Conservation (phyloP, 2,888 invertebrate species). For the Dexiosoma caninum region DNA sequence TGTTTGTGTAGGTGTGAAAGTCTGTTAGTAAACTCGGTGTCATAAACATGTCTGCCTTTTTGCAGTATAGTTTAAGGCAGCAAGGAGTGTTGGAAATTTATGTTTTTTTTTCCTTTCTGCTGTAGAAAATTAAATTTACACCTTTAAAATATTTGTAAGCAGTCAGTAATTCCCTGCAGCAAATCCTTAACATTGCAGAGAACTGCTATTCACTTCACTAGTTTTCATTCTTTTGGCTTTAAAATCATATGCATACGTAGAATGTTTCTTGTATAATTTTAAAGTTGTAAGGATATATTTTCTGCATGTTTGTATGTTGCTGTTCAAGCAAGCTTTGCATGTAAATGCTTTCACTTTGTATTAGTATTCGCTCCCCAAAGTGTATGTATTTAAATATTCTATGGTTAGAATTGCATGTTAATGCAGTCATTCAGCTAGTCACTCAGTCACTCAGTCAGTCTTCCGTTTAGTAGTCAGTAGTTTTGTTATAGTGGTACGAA, state of each 20-base stretch:
- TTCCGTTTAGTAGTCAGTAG: background rate
- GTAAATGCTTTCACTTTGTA: background rate
- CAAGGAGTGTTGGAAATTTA: conserved; percentile 38
- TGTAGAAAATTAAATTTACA: conserved; percentile 54
- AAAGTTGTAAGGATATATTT: too few relatives aligned
- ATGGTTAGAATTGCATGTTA: conserved; percentile 3
- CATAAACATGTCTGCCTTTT: conserved; percentile 32
- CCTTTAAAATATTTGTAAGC: conserved; percentile 45
- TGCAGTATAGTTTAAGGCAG: background rate
- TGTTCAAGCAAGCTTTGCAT: conserved; percentile 6
- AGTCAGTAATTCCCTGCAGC: conserved; percentile 26
- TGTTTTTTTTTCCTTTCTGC: too few relatives aligned
- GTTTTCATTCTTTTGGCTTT: background rate
- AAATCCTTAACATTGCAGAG: background rate
- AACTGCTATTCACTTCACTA: background rate
- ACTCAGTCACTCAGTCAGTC: background rate
- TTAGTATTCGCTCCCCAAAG: background rate
- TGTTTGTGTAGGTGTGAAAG: too few relatives aligned
- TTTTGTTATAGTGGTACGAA: background rate
- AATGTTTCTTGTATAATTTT: too few relatives aligned
- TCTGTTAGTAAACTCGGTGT: conserved; percentile 1
- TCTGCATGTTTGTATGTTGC: background rate
- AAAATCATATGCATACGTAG: background rate
- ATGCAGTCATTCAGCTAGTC: background rate
- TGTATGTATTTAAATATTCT: conserved; percentile 1